phyloP scores from a whole-genome alignment of 1,140 invertebrate species.

The Lucilia cuprina region DNA sequence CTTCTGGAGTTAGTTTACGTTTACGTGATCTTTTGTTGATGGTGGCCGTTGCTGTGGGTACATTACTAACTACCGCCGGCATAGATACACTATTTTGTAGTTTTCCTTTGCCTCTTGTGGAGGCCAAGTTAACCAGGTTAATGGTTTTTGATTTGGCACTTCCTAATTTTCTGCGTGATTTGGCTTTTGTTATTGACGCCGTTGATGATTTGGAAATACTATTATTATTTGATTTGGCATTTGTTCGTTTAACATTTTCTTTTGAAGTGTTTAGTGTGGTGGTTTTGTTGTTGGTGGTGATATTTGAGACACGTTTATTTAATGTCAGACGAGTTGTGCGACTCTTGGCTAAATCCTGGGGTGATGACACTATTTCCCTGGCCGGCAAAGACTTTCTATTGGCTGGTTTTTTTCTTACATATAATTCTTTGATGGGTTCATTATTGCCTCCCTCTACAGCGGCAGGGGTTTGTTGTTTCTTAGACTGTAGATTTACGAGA shows the following conservation, averaged over 20 bases:
- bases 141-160: background rate
- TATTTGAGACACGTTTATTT: background rate
- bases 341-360: background rate
- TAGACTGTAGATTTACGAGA: constrained; percentile 28
- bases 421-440: background rate
- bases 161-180: constrained; percentile 2
- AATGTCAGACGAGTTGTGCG: background rate
- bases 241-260: background rate
- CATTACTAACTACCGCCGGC: background rate
- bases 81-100: background rate
- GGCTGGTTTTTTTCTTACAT: background rate
- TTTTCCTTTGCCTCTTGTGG: background rate
- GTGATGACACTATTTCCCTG: background rate
- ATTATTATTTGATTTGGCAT: background rate
- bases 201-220: background rate
- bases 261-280: background rate
- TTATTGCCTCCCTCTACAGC: background rate
- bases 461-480: background rate
- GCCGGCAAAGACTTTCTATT: background rate
- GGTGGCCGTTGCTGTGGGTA: background rate
- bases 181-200: constrained; percentile 1
- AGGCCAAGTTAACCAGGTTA: background rate
- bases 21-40: background rate
- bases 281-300: background rate
- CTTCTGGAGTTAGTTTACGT: background rate